Percentiles rank a stretch among this genome's conserved stretches.
Evolutionary conservation across 1,140 invertebrate species (phyloP).

Genomic region (Drosophila sucinea): DNA sequence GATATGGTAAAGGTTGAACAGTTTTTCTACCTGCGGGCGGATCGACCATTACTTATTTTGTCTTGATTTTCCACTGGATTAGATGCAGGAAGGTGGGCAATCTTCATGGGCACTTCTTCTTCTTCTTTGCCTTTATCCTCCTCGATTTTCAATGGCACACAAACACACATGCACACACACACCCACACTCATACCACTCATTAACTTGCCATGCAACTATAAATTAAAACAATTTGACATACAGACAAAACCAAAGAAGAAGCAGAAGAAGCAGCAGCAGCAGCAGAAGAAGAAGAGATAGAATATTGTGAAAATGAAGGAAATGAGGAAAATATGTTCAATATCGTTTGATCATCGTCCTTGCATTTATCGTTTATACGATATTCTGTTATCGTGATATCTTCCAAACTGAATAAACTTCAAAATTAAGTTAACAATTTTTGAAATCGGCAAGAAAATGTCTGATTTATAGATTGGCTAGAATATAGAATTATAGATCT

Average conservation of each 20-base stretch:
- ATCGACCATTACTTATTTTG: constrained; percentile 63
- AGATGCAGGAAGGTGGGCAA: constrained; percentile 57
- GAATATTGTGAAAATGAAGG: constrained; percentile 5
- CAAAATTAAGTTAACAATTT: not conserved
- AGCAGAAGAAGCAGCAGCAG: not conserved
- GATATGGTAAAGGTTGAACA: constrained; percentile 29
- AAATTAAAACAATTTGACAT: constrained; percentile 76
- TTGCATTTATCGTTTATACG: constrained; percentile 29
- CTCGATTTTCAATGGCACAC: constrained; percentile 48
- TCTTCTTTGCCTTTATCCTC: constrained; percentile 13
- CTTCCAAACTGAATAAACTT: not conserved
- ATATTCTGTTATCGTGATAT: not conserved
- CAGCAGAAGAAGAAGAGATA: constrained; percentile 8
- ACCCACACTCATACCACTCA: constrained; percentile 40
- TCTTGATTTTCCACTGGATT: constrained; percentile 78
- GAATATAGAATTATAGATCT: no score
- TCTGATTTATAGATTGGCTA: not conserved
- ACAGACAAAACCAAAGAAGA: constrained; percentile 12
- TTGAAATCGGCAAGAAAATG: not conserved
- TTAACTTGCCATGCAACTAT: constrained; percentile 76
- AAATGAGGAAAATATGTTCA: constrained; percentile 20
- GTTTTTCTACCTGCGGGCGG: constrained; percentile 25
- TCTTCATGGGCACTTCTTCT: constrained; percentile 32
- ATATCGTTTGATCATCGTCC: constrained; percentile 17
- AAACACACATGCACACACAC: constrained; percentile 20